Base-by-base conservation (phyloP, 2,888 invertebrate genomes). In the Metallyticus violacea region DNA sequence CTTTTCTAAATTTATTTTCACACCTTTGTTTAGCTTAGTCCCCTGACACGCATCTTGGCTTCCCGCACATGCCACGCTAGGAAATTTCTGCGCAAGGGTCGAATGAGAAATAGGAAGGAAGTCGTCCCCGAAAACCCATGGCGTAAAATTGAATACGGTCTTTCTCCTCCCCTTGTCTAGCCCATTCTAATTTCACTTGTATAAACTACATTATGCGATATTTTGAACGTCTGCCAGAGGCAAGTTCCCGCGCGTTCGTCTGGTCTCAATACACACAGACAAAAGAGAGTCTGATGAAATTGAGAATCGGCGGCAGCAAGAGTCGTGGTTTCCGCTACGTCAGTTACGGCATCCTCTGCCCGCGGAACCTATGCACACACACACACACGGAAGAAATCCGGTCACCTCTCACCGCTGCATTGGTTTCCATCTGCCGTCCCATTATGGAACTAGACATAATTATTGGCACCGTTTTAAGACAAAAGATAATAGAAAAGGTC, bases 401-500 rank as follows among this genome's bases (percentile, higher is more conserved):
- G 40, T 62, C 40, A 62, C 40, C 40, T 62, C 40, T 62, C 40
- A 62, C 40, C 40, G 9, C 40, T 40, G 40, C 40, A 26, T 82
- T 26, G 26, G 40, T 82, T 82, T 82, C 82, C 62, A 82, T 82
- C 40, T 27, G 26, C 26, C 15, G 81, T 62, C 40, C 81, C 76
- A 27, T 82, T 82, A 82, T 82, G 76, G 76, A 26, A 76, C n/a
- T 30, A 81, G 30, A 81, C 81, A 7, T 83, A 83, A 83, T 83
- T 83, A 83, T 83, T 83, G 83, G 83, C 83, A 83, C 28, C 77
- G 83, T 28, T 77, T 28, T 26, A 27, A 83, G 77, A 28, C 28
- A 77, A 83, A 77, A 83, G 76, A 77, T 83, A 83, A 83, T 83
- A 83, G 83, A 28, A 77, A 83, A 83, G 83, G 83, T 83, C 83